These are phyloP conservation scores for Syngnathus scovelli DNA, from an alignment of 2,113 vertebrate species.

Conservation along the genomic window DNA sequence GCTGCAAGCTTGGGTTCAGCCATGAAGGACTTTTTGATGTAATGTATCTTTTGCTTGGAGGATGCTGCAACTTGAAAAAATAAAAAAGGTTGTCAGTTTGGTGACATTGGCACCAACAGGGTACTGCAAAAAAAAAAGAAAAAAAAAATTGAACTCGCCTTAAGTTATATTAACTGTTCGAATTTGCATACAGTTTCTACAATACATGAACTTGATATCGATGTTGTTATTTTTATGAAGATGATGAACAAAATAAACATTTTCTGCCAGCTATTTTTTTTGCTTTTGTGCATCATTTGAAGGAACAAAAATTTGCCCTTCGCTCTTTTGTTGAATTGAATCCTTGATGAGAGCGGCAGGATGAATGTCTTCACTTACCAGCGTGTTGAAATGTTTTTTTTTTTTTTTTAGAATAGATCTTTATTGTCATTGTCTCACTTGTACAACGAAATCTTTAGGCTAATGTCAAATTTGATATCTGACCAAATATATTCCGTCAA, in stretches of 20 bases:
- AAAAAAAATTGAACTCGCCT: conserved; percentile 64
- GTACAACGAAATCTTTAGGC: no score
- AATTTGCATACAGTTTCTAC: conserved; percentile 76
- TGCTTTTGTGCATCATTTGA: conserved; percentile 41
- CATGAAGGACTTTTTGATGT: conserved; percentile 47
- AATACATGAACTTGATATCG: conserved; percentile 74
- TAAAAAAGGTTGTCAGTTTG: conserved; percentile 40
- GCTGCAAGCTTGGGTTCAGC: conserved; percentile 62
- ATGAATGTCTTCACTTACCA: conserved; percentile 11
- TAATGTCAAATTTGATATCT: no score
- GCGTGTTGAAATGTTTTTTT: no score
- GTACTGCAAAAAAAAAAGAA: conserved; percentile 55
- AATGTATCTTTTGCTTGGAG: conserved; percentile 45
- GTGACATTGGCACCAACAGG: conserved; percentile 59
- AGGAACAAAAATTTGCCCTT: conserved; percentile 8
- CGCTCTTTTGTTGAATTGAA: conserved; percentile 1
- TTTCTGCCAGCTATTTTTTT: conserved; percentile 58
- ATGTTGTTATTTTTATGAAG: conserved; percentile 83
- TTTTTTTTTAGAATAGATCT: no score
- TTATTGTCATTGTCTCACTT: no score
- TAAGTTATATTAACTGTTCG: conserved; percentile 79
- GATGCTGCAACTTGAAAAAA: conserved; percentile 47
- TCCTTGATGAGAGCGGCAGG: conserved; percentile 6
- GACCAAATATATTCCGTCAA: no score
- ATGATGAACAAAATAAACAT: conserved; percentile 78